These are phyloP conservation scores for Stomatorhinus ivindoensis DNA, from an alignment of 2,113 vertebrate genomes.

Conservation along the genomic window DNA sequence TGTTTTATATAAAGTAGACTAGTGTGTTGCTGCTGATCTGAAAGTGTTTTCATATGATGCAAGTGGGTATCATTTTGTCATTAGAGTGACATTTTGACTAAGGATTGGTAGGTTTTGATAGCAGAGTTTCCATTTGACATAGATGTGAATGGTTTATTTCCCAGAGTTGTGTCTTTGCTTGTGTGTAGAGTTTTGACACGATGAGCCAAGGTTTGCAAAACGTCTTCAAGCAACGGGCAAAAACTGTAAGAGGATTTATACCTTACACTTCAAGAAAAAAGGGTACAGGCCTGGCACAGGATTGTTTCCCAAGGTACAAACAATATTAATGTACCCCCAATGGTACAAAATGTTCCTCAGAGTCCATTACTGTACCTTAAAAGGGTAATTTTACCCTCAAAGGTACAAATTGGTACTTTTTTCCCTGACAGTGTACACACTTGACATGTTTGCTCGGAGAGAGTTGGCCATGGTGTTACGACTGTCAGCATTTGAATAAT, in stretches of 20 bases:
- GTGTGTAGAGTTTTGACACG: no score
- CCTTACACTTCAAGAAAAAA: background rate
- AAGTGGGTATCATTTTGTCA: no score
- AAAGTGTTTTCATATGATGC: no score
- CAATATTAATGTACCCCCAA: background rate
- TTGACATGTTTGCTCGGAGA: background rate
- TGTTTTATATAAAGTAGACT: no score
- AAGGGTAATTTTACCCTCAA: background rate
- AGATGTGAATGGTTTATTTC: no score
- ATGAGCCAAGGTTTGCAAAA: no score
- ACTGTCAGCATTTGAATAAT: background rate
- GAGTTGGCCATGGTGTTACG: background rate
- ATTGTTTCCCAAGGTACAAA: background rate
- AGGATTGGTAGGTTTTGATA: no score
- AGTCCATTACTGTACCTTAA: background rate
- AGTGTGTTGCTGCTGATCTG: no score
- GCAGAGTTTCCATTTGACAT: no score
- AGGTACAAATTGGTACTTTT: background rate
- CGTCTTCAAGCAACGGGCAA: no score
- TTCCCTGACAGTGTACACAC: background rate
- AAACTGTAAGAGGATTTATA: background rate
- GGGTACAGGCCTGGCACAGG: background rate
- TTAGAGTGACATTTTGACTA: no score
- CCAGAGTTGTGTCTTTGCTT: no score
- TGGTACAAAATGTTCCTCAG: background rate